A percentile compares a stretch with the other conserved stretches of the same genome.
Conservation (phyloP, 2,888 invertebrate species). For the Malthinus flaveolus region DNA sequence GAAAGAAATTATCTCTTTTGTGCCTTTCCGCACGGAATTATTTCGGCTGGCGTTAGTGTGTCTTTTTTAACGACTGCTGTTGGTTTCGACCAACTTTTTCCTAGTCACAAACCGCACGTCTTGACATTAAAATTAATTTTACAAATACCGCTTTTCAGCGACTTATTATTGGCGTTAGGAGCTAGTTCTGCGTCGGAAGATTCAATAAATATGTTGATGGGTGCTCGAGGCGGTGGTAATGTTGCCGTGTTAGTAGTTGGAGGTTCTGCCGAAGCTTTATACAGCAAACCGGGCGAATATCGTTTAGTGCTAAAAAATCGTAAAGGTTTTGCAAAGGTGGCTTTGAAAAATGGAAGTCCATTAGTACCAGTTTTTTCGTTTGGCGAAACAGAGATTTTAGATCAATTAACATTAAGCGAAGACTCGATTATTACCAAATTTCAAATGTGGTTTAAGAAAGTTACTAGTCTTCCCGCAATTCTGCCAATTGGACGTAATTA, state of each 20-base stretch:
- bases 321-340: constrained; percentile 60
- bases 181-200: constrained; percentile 63
- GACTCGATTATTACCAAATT: constrained; percentile 67
- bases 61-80: constrained; percentile 76
- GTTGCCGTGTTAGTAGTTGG: constrained; percentile 80
- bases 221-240: constrained; percentile 58
- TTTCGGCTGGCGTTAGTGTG: constrained; percentile 77
- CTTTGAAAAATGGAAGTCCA: constrained; percentile 63
- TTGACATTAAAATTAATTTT: constrained; percentile 71
- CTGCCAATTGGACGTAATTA: constrained; percentile 81
- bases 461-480: constrained; percentile 75
- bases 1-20: constrained; percentile 83
- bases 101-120: constrained; percentile 55
- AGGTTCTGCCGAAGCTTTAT: constrained; percentile 86
- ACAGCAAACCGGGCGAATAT: constrained; percentile 77
- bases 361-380: constrained; percentile 89
- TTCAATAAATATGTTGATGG: constrained; percentile 68
- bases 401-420: constrained; percentile 73
- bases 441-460: constrained; percentile 69
- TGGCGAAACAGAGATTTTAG: constrained; percentile 85
- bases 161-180: constrained; percentile 63
- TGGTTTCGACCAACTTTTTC: constrained; percentile 55
- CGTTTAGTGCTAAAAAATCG: constrained; percentile 72
- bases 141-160: constrained; percentile 71
- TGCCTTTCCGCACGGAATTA: constrained; percentile 84